These are phyloP conservation scores for Cariama cristata DNA, from an alignment of 2,113 vertebrate genomes.

Conservation along the genomic window DNA sequence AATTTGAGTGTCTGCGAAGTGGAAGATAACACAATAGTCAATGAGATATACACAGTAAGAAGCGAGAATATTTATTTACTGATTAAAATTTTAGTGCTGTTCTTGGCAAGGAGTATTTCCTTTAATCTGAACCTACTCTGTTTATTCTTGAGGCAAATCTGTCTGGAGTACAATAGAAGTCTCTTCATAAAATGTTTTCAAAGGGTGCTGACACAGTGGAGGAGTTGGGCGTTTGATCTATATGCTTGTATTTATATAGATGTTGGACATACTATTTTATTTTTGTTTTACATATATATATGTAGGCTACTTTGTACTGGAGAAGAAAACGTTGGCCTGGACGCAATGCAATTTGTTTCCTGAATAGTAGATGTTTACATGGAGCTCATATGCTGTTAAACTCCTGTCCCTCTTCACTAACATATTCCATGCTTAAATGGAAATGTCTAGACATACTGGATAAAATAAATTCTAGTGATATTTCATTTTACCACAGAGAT, in stretches of 20 bases:
- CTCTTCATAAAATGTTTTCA: constrained; percentile 39
- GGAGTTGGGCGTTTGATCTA: constrained; percentile 24
- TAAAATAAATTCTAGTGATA: constrained; percentile 10
- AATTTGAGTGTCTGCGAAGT: not conserved
- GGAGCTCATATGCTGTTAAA: constrained; percentile 9
- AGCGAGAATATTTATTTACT: constrained; percentile 62
- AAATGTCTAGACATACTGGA: not conserved
- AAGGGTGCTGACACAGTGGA: constrained; percentile 22
- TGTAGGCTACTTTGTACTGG: constrained; percentile 24
- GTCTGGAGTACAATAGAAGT: constrained; percentile 51
- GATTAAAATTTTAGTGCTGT: constrained; percentile 67
- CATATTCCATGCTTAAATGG: not conserved
- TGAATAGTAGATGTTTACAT: constrained; percentile 30
- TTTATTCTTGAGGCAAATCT: constrained; percentile 59
- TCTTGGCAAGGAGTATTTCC: constrained; percentile 57
- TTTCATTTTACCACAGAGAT: constrained; percentile 1
- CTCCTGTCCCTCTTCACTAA: not conserved
- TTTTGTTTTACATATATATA: constrained; percentile 5
- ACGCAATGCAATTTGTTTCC: constrained; percentile 12
- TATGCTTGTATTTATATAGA: constrained; percentile 35
- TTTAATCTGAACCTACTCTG: constrained; percentile 64
- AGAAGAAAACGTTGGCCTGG: constrained; percentile 23
- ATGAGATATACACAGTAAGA: constrained; percentile 36
- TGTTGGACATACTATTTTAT: constrained; percentile 31
- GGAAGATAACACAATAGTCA: constrained; percentile 51